Percentiles rank a stretch among this genome's conserved stretches.
These are phyloP conservation scores for Apis florea DNA, from an alignment of 1,140 invertebrate species.

Conservation along the genomic window DNA sequence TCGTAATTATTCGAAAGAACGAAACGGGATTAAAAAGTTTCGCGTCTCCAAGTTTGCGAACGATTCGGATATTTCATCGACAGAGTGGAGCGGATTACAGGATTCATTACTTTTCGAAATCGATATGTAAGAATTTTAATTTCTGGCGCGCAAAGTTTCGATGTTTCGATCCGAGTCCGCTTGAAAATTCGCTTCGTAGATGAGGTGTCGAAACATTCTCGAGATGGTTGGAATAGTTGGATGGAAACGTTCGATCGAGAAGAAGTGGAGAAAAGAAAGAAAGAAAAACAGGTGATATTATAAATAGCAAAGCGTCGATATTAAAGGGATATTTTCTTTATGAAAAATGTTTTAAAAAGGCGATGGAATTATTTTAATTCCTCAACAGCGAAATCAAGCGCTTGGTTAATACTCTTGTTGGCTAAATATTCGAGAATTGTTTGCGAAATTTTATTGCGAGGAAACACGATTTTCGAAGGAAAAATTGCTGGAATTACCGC, in stretches of 20 bases:
- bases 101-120: conserved; percentile 41
- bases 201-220: not conserved
- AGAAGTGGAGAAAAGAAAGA: not conserved
- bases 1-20: not conserved
- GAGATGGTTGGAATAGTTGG: not conserved
- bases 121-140: conserved; percentile 28
- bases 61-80: not conserved
- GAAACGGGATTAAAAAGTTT: conserved; percentile 3
- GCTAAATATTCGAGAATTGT: not conserved
- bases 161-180: no score
- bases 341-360: no score
- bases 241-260: no score
- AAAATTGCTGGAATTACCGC: not conserved
- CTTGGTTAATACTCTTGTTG: not conserved
- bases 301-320: no score
- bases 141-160: no score
- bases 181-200: not conserved
- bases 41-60: not conserved
- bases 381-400: no score
- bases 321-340: not conserved
- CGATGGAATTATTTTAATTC: no score
- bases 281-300: not conserved
- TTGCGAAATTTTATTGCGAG: not conserved
- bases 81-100: no score
- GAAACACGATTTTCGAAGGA: not conserved